Base-by-base conservation (phyloP, 2,797 vertebrate genomes). In the Pseudochaenichthys georgianus region DNA sequence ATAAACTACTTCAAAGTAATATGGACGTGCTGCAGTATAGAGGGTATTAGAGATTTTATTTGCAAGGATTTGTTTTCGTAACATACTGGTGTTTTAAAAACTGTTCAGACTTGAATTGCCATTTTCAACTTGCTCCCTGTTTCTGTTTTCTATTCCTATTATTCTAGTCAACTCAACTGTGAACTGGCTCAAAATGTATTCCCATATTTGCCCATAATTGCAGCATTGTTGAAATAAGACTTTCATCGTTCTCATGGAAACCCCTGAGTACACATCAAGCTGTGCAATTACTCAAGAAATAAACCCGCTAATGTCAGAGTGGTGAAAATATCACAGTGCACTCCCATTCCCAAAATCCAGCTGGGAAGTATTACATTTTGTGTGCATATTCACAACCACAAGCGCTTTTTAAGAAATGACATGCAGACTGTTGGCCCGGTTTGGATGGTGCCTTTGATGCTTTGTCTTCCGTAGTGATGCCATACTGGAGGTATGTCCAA, bases 221-320 rank as follows among this genome's bases (percentile, higher is more conserved):
- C 90, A 79, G 89, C 85, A 87, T 90, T 94, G 90, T 92, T 93
- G 87, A 93, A 94, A 88, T 91, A 93, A 92, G 90, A 90, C 87
- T 91, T 93, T 91, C 86, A 89, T 90, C 81, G 86, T 92, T 90
- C 92, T 94, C 90, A 93, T 92, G 91, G 90, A 94, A 93, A 94
- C 86, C 84, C 88, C 84, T 89, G 87, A 93, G 87, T 87, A 91
- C 88, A 93, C 82, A 93, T 91, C 93, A 94, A 90, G 85, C 88
- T 87, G 85, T 93, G 91, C 88, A 90, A 92, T 93, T 94, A 94
- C 89, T 93, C 91, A 89, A 90, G 92, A 93, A 92, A 92, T 88
- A 93, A 93, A 88, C 78, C 80, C 70, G 81, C 90, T 94, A 93
- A 93, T 94, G 88, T 92, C 88, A 89, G 86, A 90, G 90, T 87